phyloP scores from a whole-genome alignment of 2,797 vertebrate species.

The Aplochiton taeniatus region DNA sequence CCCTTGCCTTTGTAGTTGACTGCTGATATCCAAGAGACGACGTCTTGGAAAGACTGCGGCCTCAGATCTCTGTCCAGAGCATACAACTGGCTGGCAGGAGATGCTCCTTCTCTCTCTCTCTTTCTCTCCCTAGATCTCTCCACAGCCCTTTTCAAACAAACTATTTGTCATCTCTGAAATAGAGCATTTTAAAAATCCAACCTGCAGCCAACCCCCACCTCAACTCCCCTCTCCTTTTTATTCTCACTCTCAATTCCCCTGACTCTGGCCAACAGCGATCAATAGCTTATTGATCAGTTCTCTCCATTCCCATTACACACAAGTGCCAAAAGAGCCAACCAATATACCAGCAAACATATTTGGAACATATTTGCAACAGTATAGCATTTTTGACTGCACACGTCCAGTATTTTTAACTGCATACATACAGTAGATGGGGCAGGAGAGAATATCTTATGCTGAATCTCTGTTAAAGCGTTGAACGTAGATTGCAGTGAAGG shows the following conservation, averaged over 20 bases:
- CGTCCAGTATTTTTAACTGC: slow-evolving; percentile 58
- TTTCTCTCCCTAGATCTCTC: slow-evolving; percentile 47
- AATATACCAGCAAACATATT: slow-evolving; percentile 75
- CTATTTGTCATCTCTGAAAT: slow-evolving; percentile 80
- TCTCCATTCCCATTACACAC: slow-evolving; percentile 83
- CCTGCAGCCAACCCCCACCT: slow-evolving; percentile 72
- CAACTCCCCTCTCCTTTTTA: slow-evolving; percentile 59
- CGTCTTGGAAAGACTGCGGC: slow-evolving; percentile 62
- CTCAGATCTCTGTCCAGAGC: slow-evolving; percentile 56
- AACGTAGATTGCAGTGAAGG: slow-evolving; percentile 16
- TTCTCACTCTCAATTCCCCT: slow-evolving; percentile 82
- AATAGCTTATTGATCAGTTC: slow-evolving; percentile 84
- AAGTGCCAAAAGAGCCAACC: slow-evolving; percentile 78
- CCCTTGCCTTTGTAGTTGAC: slow-evolving; percentile 68
- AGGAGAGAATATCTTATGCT: slow-evolving; percentile 19
- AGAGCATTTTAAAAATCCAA: slow-evolving; percentile 82
- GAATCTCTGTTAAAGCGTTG: slow-evolving; percentile 29
- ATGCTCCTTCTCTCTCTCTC: slow-evolving; percentile 32
- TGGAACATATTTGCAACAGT: slow-evolving; percentile 70
- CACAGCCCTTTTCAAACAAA: slow-evolving; percentile 71
- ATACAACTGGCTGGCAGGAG: slow-evolving; percentile 40
- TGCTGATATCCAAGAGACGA: slow-evolving; percentile 61
- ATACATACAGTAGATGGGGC: slow-evolving; percentile 26
- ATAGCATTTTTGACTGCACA: slow-evolving; percentile 70
- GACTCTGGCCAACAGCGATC: slow-evolving; percentile 79